Evolutionary conservation across 2,888 invertebrate species (phyloP), one percentile per base, ranked within the genome.

Genomic region (Chloromyia formosa): DNA sequence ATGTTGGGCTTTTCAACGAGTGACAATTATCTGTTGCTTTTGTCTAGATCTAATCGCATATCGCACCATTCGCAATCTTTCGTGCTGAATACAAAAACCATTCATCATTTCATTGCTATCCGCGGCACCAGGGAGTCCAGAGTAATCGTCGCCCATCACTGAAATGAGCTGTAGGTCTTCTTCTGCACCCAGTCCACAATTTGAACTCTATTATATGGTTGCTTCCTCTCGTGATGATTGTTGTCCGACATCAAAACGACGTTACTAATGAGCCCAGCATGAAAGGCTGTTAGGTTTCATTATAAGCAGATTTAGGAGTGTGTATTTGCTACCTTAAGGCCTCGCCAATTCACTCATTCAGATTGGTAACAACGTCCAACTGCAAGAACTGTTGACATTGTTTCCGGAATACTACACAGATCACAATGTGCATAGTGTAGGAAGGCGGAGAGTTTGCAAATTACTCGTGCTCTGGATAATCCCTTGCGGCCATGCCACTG

Each of bases 241-340:
- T 56, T 56, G 10, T 4, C 56, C 56, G 20, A 56, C 56, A 56
- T 56, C 56, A 16, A 20, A 56, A 18, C 18, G 56, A 16, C 56
- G 4, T 56, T 56, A 20, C 56, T 56, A 56, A 56, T 56, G 56
- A 56, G 56, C 56, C 16, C 2, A 10, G 56, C 18, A 16, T 16
- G 56, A 56, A 56, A 56, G 18, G 56, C 56, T 16, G 56, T 56
- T 56, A 56, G 2, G 16, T 56, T 20, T 20, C 56, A 56, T 56
- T 56, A 56, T 56, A 20, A 56, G 20, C 18, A 56, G 56, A 56
- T 56, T 56, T 56, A 56, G 56, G 20, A 18, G 56, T 20, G 10
- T 16, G 14, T 35, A 35, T 7, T 35, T 56, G 20, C 56, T 18
- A 56, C 56, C 56, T 20, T 10, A 56, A 56, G 56, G 56, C 56